Evolutionary conservation across 2,113 vertebrate genomes (phyloP).

Genomic region (Calyptommatus sinebrachiatus): DNA sequence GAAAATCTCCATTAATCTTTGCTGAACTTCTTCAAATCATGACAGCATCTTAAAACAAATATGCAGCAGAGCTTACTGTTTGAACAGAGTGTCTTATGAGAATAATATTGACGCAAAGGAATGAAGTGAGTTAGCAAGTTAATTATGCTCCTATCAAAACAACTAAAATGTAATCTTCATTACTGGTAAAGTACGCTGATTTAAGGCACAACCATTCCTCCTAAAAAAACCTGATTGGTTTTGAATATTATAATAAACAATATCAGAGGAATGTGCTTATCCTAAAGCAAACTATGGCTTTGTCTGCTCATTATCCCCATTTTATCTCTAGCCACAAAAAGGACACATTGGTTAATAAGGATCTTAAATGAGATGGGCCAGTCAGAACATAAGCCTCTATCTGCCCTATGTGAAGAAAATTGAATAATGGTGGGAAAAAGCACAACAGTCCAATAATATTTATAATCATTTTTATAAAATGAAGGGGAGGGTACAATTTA

Average conservation of each 20-base stretch:
- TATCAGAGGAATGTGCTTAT: neutral
- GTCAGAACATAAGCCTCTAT: too few relatives aligned
- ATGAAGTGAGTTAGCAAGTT: neutral
- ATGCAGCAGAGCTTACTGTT: neutral
- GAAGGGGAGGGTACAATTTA: too few relatives aligned
- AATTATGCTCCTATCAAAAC: neutral
- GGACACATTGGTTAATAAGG: too few relatives aligned
- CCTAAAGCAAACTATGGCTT: neutral
- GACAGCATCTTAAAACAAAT: conserved; percentile 1
- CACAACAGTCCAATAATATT: too few relatives aligned
- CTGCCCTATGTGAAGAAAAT: too few relatives aligned
- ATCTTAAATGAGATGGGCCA: too few relatives aligned
- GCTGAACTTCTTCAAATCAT: neutral
- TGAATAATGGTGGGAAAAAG: too few relatives aligned
- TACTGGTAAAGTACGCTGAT: neutral
- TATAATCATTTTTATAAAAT: too few relatives aligned
- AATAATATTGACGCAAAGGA: conserved; percentile 1
- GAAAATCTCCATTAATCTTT: neutral
- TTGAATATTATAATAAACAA: neutral
- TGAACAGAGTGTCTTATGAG: neutral
- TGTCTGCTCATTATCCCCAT: too few relatives aligned
- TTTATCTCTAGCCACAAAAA: too few relatives aligned
- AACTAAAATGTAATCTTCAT: neutral
- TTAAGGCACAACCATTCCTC: neutral
- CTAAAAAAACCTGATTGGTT: neutral